Conservation (phyloP, 92 coral and sea anemone genomes). For the Plumapathes pennacea region DNA sequence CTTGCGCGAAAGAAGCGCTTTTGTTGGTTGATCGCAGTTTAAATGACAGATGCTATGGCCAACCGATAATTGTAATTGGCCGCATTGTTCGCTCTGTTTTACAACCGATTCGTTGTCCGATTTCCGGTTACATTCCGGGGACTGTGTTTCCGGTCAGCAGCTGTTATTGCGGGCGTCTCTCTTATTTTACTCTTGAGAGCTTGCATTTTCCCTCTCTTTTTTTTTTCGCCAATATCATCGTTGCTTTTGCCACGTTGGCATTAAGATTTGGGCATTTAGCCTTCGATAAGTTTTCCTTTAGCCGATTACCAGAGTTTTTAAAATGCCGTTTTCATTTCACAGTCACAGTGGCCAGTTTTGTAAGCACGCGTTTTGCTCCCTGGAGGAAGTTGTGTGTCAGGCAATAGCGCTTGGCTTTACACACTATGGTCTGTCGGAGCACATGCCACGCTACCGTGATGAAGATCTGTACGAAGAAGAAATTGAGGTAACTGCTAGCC, state of each 20-base stretch:
- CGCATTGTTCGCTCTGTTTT: slow-evolving; percentile 68
- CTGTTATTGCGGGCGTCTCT: too few relatives aligned
- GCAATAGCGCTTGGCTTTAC: slow-evolving; percentile 63
- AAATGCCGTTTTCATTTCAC: slow-evolving; percentile 66
- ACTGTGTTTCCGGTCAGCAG: too few relatives aligned
- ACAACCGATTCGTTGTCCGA: slow-evolving; percentile 36
- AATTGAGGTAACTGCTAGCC: slow-evolving; percentile 29
- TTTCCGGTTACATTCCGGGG: too few relatives aligned
- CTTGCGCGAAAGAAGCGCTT: slow-evolving; percentile 90
- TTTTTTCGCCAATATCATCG: too few relatives aligned
- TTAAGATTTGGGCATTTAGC: too few relatives aligned
- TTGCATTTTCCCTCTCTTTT: too few relatives aligned
- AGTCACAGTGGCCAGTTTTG: slow-evolving; percentile 79
- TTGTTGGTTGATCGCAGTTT: slow-evolving; percentile 83
- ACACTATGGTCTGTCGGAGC: slow-evolving; percentile 69
- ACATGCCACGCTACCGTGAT: slow-evolving; percentile 56
- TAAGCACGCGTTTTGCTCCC: slow-evolving; percentile 56
- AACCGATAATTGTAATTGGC: slow-evolving; percentile 69
- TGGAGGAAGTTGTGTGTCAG: slow-evolving; percentile 52
- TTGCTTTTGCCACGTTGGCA: too few relatives aligned
- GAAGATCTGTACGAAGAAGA: slow-evolving; percentile 69
- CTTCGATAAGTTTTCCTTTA: too few relatives aligned
- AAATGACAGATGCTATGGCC: slow-evolving; percentile 92
- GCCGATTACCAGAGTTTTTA: too few relatives aligned
- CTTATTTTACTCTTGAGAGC: too few relatives aligned